A percentile compares a stretch with the other conserved stretches of the same genome.
Conservation (phyloP, 1,140 invertebrate genomes). For the Drosophila murphyi region DNA sequence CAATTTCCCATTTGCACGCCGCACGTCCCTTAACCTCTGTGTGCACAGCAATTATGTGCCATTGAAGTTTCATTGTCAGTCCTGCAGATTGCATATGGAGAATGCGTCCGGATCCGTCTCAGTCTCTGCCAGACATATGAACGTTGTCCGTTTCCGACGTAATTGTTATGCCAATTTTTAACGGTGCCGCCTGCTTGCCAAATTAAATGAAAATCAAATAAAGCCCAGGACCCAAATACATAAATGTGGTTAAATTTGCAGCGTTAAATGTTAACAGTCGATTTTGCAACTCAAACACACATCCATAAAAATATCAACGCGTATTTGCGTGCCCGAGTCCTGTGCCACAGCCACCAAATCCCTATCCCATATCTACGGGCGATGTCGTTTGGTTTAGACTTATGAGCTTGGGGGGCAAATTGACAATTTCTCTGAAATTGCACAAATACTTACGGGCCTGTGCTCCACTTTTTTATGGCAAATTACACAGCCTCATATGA, state of each 20-base stretch:
- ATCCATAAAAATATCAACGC: constrained; percentile 77
- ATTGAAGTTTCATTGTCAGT: constrained; percentile 77
- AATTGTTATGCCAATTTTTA: constrained; percentile 79
- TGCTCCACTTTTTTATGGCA: constrained; percentile 80
- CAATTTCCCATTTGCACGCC: constrained; percentile 2
- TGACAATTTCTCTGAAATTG: constrained; percentile 82
- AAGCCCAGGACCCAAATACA: constrained; percentile 57
- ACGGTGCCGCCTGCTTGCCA: constrained; percentile 47
- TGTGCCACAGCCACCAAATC: constrained; percentile 16
- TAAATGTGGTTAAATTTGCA: constrained; percentile 75
- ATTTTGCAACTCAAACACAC: constrained; percentile 57
- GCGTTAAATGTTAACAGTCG: constrained; percentile 81
- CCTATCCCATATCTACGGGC: constrained; percentile 20
- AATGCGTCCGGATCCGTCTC: constrained; percentile 25
- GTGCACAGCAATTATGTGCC: constrained; percentile 64
- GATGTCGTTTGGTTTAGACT: constrained; percentile 67
- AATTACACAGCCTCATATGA: constrained; percentile 71
- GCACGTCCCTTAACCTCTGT: constrained; percentile 7
- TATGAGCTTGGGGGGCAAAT: constrained; percentile 74
- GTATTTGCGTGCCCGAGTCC: constrained; percentile 65
- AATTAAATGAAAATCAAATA: constrained; percentile 79
- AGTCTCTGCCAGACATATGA: background rate
- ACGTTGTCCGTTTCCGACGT: constrained; percentile 64
- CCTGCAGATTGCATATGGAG: constrained; percentile 54
- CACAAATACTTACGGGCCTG: constrained; percentile 75